Evolutionary conservation across 2,888 invertebrate species (phyloP).

Genomic region (Hololepta plana): DNA sequence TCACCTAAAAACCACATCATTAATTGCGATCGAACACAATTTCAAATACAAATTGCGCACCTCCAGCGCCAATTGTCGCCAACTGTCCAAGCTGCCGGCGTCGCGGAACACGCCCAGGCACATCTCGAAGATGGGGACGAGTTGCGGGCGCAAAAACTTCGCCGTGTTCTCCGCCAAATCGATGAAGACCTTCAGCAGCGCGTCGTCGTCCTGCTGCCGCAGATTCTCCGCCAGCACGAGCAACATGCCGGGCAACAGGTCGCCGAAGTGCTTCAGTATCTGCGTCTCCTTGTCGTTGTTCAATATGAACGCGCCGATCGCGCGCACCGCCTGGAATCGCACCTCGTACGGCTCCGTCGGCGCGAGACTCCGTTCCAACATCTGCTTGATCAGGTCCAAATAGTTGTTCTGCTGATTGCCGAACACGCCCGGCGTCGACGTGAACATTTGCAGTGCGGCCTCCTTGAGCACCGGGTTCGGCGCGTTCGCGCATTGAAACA

Average conservation of each 20-base stretch:
- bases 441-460: slow-evolving; percentile 86
- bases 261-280: slow-evolving; percentile 75
- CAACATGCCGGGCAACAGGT: slow-evolving; percentile 63
- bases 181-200: slow-evolving; percentile 79
- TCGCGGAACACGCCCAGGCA: slow-evolving; percentile 70
- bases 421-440: slow-evolving; percentile 90
- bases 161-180: slow-evolving; percentile 88
- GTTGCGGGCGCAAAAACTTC: slow-evolving; percentile 75
- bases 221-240: slow-evolving; percentile 66
- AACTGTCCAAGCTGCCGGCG: slow-evolving; percentile 54
- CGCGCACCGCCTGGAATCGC: slow-evolving; percentile 65
- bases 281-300: slow-evolving; percentile 87
- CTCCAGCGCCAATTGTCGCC: slow-evolving; percentile 83
- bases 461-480: slow-evolving; percentile 72
- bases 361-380: slow-evolving; percentile 63
- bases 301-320: slow-evolving; percentile 73
- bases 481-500: slow-evolving; percentile 87
- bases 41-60: slow-evolving; percentile 31
- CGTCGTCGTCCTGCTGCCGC: slow-evolving; percentile 72
- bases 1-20: slow-evolving; percentile 37
- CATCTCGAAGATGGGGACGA: slow-evolving; percentile 71
- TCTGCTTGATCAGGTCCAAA: slow-evolving; percentile 84
- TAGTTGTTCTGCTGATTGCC: slow-evolving; percentile 88
- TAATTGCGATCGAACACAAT: slow-evolving; percentile 33
- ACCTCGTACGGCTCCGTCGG: slow-evolving; percentile 52